Percentiles rank a stretch among this genome's conserved stretches.
Conservation (phyloP, 1,140 invertebrate genomes). For the Drosophila santomea region DNA sequence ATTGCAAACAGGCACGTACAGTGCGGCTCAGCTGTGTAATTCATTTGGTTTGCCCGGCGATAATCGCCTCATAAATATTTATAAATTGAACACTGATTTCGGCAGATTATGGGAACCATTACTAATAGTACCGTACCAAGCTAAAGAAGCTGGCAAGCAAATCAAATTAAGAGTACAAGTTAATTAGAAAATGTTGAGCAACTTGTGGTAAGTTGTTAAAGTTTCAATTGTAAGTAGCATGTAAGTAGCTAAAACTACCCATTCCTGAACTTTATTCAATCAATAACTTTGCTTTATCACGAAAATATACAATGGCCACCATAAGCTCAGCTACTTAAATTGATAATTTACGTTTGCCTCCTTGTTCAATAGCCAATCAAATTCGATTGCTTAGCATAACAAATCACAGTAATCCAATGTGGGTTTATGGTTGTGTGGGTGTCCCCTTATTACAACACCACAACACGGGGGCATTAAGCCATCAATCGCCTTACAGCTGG, state of each 20-base stretch:
- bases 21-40: slow-evolving; percentile 24
- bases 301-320: background rate
- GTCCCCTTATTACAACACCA: slow-evolving; percentile 1
- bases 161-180: no score
- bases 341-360: slow-evolving; percentile 23
- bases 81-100: slow-evolving; percentile 18
- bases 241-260: background rate
- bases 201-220: background rate
- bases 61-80: slow-evolving; percentile 17
- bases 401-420: slow-evolving; percentile 36
- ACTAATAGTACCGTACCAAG: background rate
- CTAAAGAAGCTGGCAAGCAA: background rate
- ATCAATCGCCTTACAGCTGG: slow-evolving; percentile 41
- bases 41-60: slow-evolving; percentile 13
- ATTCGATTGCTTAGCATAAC: slow-evolving; percentile 30
- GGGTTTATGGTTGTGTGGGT: background rate
- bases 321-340: slow-evolving; percentile 18
- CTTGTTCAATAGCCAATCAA: slow-evolving; percentile 30
- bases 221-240: background rate
- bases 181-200: no score
- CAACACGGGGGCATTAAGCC: slow-evolving; percentile 26
- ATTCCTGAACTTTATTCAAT: background rate
- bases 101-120: background rate
- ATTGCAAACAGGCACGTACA: slow-evolving; percentile 24
- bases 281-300: slow-evolving; percentile 5